Conservation (phyloP, 2,113 vertebrate species). For the Sapayoa aenigma region DNA sequence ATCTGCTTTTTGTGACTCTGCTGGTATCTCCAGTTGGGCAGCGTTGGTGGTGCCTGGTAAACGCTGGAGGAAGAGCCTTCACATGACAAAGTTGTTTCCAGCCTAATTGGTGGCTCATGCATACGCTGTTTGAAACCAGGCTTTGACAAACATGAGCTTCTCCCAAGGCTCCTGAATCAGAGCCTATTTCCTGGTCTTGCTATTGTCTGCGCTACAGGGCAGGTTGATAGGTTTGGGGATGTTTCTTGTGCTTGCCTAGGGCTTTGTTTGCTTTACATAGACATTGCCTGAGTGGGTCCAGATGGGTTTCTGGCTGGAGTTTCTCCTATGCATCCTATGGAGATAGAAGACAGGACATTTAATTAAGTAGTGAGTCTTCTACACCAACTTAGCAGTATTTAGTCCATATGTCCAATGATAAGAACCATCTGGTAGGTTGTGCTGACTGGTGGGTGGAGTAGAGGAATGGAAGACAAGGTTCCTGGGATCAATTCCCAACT, state of each 20-base stretch:
- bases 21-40: neutral
- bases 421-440: conserved; percentile 53
- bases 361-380: conserved; percentile 45
- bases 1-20: conserved; percentile 5
- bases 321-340: neutral
- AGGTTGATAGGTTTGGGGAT: neutral
- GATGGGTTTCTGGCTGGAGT: conserved; percentile 36
- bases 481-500: conserved; percentile 55
- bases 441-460: conserved; percentile 46
- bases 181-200: neutral
- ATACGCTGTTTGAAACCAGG: neutral
- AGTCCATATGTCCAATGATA: conserved; percentile 60
- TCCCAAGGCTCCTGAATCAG: neutral
- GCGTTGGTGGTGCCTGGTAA: neutral
- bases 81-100: neutral
- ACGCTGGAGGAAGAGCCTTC: neutral
- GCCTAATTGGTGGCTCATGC: neutral
- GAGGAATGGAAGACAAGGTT: conserved; percentile 30
- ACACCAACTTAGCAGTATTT: conserved; percentile 47
- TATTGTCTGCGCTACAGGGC: neutral
- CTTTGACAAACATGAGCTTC: neutral
- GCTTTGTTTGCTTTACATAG: neutral
- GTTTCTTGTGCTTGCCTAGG: neutral
- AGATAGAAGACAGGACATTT: conserved; percentile 22
- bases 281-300: neutral